A percentile compares a stretch with the other conserved stretches of the same genome.
Conservation (phyloP, 53 echinoderm and acorn worm species). For the Holothuria scabra region DNA sequence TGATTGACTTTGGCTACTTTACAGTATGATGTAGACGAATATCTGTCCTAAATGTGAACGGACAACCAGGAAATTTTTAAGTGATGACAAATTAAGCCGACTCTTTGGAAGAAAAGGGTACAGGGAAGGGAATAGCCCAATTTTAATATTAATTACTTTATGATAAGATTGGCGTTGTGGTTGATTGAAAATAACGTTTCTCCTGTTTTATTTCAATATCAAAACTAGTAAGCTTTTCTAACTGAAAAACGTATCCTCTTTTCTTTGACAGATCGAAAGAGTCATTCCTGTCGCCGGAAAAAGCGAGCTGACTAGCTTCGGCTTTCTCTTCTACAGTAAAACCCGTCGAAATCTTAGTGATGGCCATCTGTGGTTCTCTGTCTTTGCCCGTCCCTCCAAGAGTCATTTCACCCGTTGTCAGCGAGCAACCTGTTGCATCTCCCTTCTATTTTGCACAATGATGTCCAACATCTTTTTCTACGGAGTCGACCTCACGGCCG, state of each 20-base stretch:
- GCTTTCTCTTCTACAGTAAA: conserved; percentile 75
- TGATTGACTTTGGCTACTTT: no score
- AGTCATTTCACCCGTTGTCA: conserved; percentile 72
- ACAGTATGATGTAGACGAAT: no score
- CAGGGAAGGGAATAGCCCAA: no score
- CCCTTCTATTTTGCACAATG: conserved; percentile 73
- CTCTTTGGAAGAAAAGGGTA: no score
- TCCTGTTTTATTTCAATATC: no score
- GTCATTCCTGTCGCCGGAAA: conserved; percentile 71
- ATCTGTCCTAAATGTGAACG: no score
- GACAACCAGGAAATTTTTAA: no score
- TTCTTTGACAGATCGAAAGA: conserved; percentile 65
- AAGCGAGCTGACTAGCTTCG: conserved; percentile 76
- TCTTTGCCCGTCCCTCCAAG: conserved; percentile 68
- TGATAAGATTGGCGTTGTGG: no score
- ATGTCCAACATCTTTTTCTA: conserved; percentile 84
- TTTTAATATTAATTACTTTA: no score
- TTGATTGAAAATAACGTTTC: no score
- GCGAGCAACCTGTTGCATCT: conserved; percentile 66
- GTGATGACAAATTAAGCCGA: no score
- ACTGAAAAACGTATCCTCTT: not conserved
- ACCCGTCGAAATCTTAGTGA: conserved; percentile 79
- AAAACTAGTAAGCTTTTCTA: no score
- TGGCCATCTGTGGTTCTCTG: conserved; percentile 81
- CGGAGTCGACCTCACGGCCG: conserved; percentile 62